Percentiles rank a stretch among this genome's conserved stretches.
Evolutionary conservation across 2,888 invertebrate species (phyloP).

Genomic region (Conomelus anceps): DNA sequence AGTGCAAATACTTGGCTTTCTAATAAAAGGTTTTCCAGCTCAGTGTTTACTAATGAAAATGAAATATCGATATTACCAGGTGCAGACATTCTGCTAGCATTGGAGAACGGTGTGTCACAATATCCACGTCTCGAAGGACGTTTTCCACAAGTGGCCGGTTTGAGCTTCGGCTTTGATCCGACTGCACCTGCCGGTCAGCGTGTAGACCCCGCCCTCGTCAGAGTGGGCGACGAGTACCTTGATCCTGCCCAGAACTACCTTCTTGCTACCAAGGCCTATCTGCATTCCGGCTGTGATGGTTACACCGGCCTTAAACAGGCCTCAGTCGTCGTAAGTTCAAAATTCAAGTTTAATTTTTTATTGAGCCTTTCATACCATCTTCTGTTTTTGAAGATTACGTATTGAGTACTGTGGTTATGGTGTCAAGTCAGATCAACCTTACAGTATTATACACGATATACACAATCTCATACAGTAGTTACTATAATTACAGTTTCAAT

Average conservation of each 20-base stretch:
- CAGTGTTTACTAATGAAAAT: too few relatives aligned
- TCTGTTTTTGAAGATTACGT: too few relatives aligned
- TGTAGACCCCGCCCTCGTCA: conserved; percentile 63
- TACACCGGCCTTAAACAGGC: conserved; percentile 70
- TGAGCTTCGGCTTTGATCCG: conserved; percentile 71
- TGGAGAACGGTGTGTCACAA: conserved; percentile 80
- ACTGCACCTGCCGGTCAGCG: conserved; percentile 60
- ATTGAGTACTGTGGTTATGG: too few relatives aligned
- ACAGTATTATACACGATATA: too few relatives aligned
- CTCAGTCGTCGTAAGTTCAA: conserved; percentile 63
- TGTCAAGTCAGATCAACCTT: too few relatives aligned
- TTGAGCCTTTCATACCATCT: too few relatives aligned
- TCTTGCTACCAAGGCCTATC: conserved; percentile 74
- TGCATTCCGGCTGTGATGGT: conserved; percentile 77
- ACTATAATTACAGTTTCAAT: too few relatives aligned
- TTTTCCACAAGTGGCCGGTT: conserved; percentile 79
- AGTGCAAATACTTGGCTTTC: too few relatives aligned
- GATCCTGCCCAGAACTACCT: conserved; percentile 60
- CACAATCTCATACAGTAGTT: too few relatives aligned
- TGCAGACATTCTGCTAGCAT: conserved; percentile 55
- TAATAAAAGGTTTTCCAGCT: too few relatives aligned
- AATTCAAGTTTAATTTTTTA: background rate
- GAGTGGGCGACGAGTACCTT: conserved; percentile 79
- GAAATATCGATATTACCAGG: conserved; percentile 46
- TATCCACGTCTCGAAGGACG: conserved; percentile 83